Conservation (phyloP, 2,113 vertebrate species). For the Elanus axillaris region DNA sequence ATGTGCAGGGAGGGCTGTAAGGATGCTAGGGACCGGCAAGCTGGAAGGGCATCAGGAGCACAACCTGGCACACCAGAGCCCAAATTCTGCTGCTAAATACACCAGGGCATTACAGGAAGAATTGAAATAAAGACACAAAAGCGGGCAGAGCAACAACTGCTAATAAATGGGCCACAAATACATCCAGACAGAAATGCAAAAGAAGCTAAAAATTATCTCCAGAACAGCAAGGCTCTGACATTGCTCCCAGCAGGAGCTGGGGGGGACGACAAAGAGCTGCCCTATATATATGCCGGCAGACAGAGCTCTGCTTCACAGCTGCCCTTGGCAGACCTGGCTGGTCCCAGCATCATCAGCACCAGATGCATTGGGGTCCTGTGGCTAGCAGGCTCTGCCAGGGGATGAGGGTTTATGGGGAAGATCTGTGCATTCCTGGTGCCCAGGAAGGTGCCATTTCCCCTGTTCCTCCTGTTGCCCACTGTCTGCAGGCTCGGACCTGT, state of each 20-base stretch:
- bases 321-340: background rate
- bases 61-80: background rate
- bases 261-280: background rate
- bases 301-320: background rate
- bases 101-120: background rate
- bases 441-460: background rate
- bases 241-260: background rate
- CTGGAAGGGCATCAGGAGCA: background rate
- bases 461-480: background rate
- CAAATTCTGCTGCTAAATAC: background rate
- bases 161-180: background rate
- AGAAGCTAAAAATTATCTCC: background rate
- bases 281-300: accelerated
- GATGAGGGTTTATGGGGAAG: background rate
- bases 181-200: background rate
- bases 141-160: background rate
- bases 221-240: background rate
- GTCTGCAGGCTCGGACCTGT: background rate
- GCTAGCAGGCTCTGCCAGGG: background rate
- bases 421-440: too few relatives aligned
- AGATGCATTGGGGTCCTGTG: background rate
- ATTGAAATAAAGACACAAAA: background rate
- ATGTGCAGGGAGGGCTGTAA: background rate
- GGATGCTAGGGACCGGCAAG: background rate
- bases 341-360: background rate